Percentiles rank a stretch among this genome's conserved stretches.
Conservation (phyloP, 1,140 invertebrate species). For the Drosophila serrata region DNA sequence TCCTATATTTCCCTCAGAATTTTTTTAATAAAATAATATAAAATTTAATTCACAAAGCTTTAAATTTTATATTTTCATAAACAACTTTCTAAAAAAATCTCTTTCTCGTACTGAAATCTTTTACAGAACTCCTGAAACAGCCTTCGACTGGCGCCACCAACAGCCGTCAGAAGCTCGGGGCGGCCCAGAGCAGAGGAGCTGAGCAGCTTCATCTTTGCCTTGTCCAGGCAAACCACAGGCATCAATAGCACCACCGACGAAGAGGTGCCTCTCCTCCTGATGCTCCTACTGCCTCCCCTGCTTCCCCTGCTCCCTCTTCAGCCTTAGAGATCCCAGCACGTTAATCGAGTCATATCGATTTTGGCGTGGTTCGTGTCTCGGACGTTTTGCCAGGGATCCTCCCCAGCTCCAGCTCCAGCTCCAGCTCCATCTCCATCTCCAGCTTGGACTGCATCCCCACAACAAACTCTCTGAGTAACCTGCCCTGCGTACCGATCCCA, state of each 20-base stretch:
- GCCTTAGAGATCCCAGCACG: conserved; percentile 62
- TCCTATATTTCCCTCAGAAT: too few species aligned
- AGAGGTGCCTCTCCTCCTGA: neutral
- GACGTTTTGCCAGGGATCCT: conserved; percentile 66
- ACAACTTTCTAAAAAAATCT: too few species aligned
- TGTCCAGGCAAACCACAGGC: conserved; percentile 25
- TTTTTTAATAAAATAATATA: too few species aligned
- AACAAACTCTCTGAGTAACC: neutral
- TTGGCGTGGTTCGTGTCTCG: conserved; percentile 79
- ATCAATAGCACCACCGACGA: conserved; percentile 51
- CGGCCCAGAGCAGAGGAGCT: conserved; percentile 6
- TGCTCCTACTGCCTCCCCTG: neutral
- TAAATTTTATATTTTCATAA: neutral
- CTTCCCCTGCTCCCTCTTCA: neutral
- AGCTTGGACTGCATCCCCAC: neutral
- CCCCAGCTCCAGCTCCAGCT: conserved; percentile 21
- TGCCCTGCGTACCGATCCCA: conserved; percentile 37
- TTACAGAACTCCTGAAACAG: conserved; percentile 1
- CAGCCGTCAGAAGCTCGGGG: conserved; percentile 44
- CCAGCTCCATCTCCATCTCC: neutral
- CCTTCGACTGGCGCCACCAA: conserved; percentile 41
- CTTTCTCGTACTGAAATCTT: too few species aligned
- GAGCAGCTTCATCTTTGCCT: conserved; percentile 10
- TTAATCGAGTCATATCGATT: conserved; percentile 84
- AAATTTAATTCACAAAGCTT: too few species aligned